Evolutionary conservation across 2,113 vertebrate species (phyloP).

Genomic region (Crotalus tigris): DNA sequence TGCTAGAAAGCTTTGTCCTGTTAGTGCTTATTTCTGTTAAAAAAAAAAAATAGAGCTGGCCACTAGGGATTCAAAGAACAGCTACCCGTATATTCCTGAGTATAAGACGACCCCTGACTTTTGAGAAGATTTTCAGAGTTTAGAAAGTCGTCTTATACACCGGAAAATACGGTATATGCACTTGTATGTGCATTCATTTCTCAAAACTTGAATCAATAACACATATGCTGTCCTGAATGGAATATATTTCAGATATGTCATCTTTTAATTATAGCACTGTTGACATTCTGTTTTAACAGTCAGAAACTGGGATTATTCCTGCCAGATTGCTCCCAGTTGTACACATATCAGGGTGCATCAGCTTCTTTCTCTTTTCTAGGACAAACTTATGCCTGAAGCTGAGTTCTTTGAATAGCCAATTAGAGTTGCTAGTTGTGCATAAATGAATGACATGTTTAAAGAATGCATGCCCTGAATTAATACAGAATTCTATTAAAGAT

Average conservation of each 20-base stretch:
- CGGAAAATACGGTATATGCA: background rate
- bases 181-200: no score
- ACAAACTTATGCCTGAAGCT: constrained; percentile 58
- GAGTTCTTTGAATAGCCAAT: constrained; percentile 46
- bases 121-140: no score
- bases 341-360: constrained; percentile 52
- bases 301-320: background rate
- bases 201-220: background rate
- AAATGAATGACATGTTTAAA: constrained; percentile 59
- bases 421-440: constrained; percentile 54
- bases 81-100: no score
- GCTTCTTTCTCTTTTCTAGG: constrained; percentile 57
- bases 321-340: constrained; percentile 20
- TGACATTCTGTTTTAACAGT: background rate
- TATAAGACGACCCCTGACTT: no score
- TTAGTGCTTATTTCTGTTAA: no score
- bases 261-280: background rate
- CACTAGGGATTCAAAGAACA: no score
- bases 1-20: no score
- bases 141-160: no score
- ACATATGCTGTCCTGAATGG: background rate
- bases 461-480: constrained; percentile 48
- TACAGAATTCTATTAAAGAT: constrained; percentile 46
- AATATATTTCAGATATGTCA: constrained; percentile 1
- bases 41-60: no score